Base-by-base conservation (phyloP, 2,113 vertebrate genomes). In the Chitala chitala region DNA sequence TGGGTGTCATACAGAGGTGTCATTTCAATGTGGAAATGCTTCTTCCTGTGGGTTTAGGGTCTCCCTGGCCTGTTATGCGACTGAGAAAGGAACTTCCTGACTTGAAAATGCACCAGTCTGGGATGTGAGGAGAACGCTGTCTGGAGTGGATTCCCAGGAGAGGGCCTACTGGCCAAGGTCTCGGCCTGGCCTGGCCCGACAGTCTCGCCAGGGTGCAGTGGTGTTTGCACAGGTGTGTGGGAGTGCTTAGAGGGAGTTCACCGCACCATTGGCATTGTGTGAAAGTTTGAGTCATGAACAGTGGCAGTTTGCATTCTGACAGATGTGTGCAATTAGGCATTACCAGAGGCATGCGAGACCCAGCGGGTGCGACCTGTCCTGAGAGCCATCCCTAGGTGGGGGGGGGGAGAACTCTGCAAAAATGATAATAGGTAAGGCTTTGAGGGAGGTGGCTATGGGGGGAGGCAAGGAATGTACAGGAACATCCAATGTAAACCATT, bases 171-270 rank as follows among this genome's bases (percentile, higher is more conserved):
- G 31, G 12, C 6, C 17, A 0, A 63, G 33, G 6, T 36, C 4
- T 15, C 3, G 33, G 59, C 59, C n/a, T 38, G 59, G 17, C 33
- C 0, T 5, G 59, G 31, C 31, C 59, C 58, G 6, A 20, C 42
- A 46, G 59, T 5, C 26, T 29, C 44, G 33, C 12, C 46, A 8
- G 20, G 31, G 50, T 8, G 4, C 50, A 5, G 51, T 24, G 13
- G 50, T 74, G 73, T 74, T 74, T 74, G 53, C 61, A 65, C 72
- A 74, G 38, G 59, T 74, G 72, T 66, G 22, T 20, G n/a, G 26
- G 38, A 20, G n/a, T n/a, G 26, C n/a, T 48, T 4, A 10, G 20
- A 33, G 61, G 31, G 61, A 12, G 33, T 12, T 13, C 24, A 31
- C 46, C 7, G 33, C 48, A 10, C 36, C 46, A 13, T 22, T 40